Conservation (phyloP, 2,113 vertebrate genomes). For the Sebastes fasciatus region DNA sequence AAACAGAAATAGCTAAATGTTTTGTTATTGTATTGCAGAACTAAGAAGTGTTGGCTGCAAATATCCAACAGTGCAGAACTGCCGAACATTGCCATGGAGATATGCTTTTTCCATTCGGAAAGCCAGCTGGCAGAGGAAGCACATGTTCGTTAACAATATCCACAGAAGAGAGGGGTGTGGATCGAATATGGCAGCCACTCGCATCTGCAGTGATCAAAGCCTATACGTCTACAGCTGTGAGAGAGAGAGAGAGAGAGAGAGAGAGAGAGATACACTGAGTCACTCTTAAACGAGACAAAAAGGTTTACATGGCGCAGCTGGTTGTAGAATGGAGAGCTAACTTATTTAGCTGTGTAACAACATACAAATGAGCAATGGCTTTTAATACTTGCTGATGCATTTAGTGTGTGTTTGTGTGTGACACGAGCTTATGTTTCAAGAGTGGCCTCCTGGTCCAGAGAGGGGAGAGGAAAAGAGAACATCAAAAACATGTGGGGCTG, state of each 20-base stretch:
- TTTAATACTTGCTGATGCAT: constrained; percentile 39
- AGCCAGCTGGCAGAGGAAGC: constrained; percentile 75
- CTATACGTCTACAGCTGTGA: constrained; percentile 59
- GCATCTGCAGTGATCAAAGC: constrained; percentile 74
- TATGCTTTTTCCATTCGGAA: constrained; percentile 61
- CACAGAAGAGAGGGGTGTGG: constrained; percentile 72
- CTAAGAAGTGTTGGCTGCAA: constrained; percentile 57
- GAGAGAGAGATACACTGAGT: constrained; percentile 40
- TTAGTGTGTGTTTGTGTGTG: constrained; percentile 21
- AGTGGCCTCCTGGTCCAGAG: constrained; percentile 67
- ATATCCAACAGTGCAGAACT: constrained; percentile 47
- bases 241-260: background rate
- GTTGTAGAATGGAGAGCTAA: constrained; percentile 35
- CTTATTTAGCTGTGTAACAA: constrained; percentile 42
- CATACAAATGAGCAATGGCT: constrained; percentile 54
- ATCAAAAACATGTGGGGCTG: constrained; percentile 81
- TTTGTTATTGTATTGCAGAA: constrained; percentile 36
- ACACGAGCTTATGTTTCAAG: constrained; percentile 54
- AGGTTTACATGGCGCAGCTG: constrained; percentile 67
- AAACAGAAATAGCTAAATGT: constrained; percentile 24
- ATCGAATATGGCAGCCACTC: constrained; percentile 70
- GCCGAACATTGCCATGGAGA: constrained; percentile 73
- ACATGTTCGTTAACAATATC: constrained; percentile 76
- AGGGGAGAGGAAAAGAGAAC: constrained; percentile 70
- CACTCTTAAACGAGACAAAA: constrained; percentile 70